Base-by-base conservation (phyloP, 1,140 invertebrate species). In the Eueides isabella region DNA sequence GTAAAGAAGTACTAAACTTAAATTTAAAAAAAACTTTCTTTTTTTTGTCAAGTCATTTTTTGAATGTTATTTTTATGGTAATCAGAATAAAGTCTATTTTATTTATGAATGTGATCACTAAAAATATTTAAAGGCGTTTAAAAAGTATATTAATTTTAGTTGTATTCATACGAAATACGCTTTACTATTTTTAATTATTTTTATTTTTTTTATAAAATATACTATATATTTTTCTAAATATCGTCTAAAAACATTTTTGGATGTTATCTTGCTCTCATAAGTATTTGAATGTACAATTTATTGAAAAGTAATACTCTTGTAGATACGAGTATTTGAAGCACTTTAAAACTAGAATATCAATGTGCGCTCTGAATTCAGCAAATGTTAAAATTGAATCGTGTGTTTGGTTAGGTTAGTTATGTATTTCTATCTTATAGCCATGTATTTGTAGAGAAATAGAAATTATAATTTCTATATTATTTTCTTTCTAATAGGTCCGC, bases 241-340 rank as follows among this genome's bases (percentile, higher is more conserved):
- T 7, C 7, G 31, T 7, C 7, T 31, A 7, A n/a, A n/a, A 19
- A 6, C 41, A 44, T 44, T 44, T n/a, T 44, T 19, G 7, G n/a
- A 44, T 44, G 29, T 31, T 64, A 23, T 64, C 1, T 64, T 64
- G 6, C 29, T 19, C 62, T 33, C 14, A 31, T 64, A 33, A 64
- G 62, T 29, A 64, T 31, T 6, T 64, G 19, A 31, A 33, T 31
- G 31, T 9, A 64, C 29, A 64, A 64, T 64, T 64, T 29, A 64
- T 64, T 33, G 14, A 19, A 44, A 19, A 44, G 6, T 44, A 16
- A 44, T 44, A 44, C 41, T 19, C 5, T 44, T 19, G 41, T 44
- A 19, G 16, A 19, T 19, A 44, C 16, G n/a, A n/a, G n/a, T n/a
- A n/a, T n/a, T 44, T 44, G 41, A 44, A 19, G 41, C 41, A 44